Percentiles rank a stretch among this genome's conserved stretches.
These are phyloP conservation scores for Tiphia femorata DNA, from an alignment of 2,888 invertebrate species.

Conservation along the genomic window DNA sequence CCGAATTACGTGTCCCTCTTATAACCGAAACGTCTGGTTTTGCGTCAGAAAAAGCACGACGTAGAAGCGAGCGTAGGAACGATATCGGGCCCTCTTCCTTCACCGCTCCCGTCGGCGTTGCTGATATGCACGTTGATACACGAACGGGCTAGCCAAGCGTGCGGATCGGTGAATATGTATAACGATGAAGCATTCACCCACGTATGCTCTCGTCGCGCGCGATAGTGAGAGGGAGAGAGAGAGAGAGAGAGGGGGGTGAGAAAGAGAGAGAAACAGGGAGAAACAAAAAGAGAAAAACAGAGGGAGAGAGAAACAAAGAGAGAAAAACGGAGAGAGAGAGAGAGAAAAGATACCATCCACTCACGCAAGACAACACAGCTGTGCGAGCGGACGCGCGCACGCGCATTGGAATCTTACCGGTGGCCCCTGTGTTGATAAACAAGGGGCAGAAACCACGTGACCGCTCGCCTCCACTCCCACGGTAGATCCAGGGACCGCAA, in stretches of 20 bases:
- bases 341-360: not conserved
- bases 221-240: not conserved
- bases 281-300: too few species aligned
- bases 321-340: not conserved
- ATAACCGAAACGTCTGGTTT: not conserved
- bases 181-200: constrained; percentile 11
- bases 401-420: not conserved
- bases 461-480: too few species aligned
- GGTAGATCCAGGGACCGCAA: not conserved
- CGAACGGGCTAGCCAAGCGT: not conserved
- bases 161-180: constrained; percentile 6
- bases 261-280: too few species aligned
- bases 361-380: not conserved
- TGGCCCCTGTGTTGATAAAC: not conserved
- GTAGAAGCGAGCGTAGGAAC: constrained; percentile 6
- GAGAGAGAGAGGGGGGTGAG: too few species aligned
- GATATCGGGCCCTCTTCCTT: constrained; percentile 12
- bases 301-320: too few species aligned
- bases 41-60: constrained; percentile 1
- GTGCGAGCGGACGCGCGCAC: not conserved
- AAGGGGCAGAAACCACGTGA: not conserved
- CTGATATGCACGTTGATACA: constrained; percentile 8
- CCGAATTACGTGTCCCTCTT: constrained; percentile 2
- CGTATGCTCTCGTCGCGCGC: constrained; percentile 3
- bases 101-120: not conserved